Base-by-base conservation (phyloP, 2,797 vertebrate species). In the Centropyge bicolor region DNA sequence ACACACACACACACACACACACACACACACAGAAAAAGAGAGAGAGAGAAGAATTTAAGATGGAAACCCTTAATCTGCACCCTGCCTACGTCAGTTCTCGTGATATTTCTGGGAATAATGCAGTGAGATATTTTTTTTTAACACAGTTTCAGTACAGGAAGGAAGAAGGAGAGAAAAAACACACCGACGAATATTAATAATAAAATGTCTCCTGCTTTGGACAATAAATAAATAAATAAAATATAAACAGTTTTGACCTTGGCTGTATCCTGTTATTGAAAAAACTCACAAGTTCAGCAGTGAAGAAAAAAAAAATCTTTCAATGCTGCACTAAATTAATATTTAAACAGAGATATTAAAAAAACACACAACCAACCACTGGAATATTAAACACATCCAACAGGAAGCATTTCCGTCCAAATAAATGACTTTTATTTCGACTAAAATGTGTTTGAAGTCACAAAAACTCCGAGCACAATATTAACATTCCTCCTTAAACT, bases 51-150 rank as follows among this genome's bases (percentile, higher is more conserved):
- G 89, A 87, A 88, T 93, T 91, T 90, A 87, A 93, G 83, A 92
- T 92, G 92, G 89, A 92, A 92, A 91, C 88, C 87, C 85, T 89
- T 89, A 86, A 91, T 91, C 91, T 90, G 80, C 77, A 74, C 70
- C 73, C 74, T 70, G 86, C 78, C 82, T 90, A 76, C 89, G 81
- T 91, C 92, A 86, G 76, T 84, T 84, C 90, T 90, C 89, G 88
- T 91, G 86, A 91, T 88, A 89, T 86, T 90, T 87, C 81, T 88
- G 83, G 69, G 69, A 87, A 88, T 81, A 82, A 85, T 79, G 83
- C 84, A 85, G 61, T 40, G 71, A 83, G 41, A 80, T 81, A 36
- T 73, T 52, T 70, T 62, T 75, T 71, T 41, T 51, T 46, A 27
- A 55, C 14, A 83, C 73, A 74, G 82, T 84, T 89, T 80, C 63